Conservation (phyloP, 2,888 invertebrate genomes). For the Eudemis profundana region DNA sequence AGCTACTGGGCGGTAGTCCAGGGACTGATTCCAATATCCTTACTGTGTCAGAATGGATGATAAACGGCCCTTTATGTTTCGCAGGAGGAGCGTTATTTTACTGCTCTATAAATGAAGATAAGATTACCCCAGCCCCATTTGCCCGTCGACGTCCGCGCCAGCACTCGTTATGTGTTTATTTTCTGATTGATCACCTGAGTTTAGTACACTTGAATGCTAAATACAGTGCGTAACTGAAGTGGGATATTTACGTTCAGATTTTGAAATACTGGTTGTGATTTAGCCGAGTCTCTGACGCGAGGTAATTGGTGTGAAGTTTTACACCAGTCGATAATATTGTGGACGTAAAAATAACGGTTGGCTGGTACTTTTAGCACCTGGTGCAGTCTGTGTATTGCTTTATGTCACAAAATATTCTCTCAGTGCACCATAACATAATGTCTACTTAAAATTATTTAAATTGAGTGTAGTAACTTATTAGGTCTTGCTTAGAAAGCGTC, state of each 20-base stretch:
- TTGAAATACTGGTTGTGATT: not conserved
- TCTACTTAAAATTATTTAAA: too few relatives aligned
- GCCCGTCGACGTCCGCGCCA: conserved; percentile 63
- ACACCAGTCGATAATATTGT: too few relatives aligned
- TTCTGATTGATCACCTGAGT: conserved; percentile 60
- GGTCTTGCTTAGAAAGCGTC: too few relatives aligned
- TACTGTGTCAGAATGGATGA: conserved; percentile 64
- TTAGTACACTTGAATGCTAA: conserved; percentile 42
- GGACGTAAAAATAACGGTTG: too few relatives aligned
- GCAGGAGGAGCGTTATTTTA: conserved; percentile 73
- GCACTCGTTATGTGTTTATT: conserved; percentile 67
- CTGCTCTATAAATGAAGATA: conserved; percentile 81
- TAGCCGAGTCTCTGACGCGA: conserved; percentile 1
- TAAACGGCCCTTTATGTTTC: conserved; percentile 76
- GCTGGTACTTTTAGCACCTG: too few relatives aligned
- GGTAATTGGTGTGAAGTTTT: conserved; percentile 15
- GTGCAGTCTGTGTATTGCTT: too few relatives aligned
- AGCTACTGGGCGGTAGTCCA: too few relatives aligned
- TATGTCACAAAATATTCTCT: too few relatives aligned
- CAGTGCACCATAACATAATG: too few relatives aligned
- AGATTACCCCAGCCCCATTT: conserved; percentile 72
- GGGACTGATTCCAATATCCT: conserved; percentile 25
- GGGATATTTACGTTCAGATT: conserved; percentile 17
- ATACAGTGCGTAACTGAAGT: conserved; percentile 39
- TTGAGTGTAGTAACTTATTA: too few relatives aligned